Evolutionary conservation across 2,797 vertebrate genomes (phyloP), one percentile per base, ranked within the genome.

Genomic region (Spea hammondii): DNA sequence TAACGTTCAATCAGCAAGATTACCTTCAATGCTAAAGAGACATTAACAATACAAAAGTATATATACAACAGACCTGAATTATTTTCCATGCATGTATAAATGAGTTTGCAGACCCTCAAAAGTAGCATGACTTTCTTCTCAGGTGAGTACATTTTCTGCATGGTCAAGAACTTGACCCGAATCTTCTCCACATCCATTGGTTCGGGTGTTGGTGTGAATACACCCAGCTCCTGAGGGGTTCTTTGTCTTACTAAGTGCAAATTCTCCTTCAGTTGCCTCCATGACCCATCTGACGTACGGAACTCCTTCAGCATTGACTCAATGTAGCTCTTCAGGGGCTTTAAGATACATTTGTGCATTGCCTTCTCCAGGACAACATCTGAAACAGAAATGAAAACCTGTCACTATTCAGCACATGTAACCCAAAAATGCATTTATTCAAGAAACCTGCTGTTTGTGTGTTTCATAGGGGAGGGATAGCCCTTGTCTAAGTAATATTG

Each of bases 321-420:
- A 17, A 99, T 92, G 57, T 96, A 91, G 7, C 91, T 88, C 87
- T 95, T 98, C 86, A 99, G 85, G 0, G 96, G 96, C 86, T 99
- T 99, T 87, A 99, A 85, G 85, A 99, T 97, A 82, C 97, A 98
- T 85, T 98, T 99, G 86, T 99, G 96, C 96, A 99, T 98, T 85
- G 97, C 96, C 80, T 99, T 99, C 88, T 99, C 97, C 85, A 99
- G 87, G 59, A 99, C 95, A 74, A 92, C 92, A 90, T 98, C 97
- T 99, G 91, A 72, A 87, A 85, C 0, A 53, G 64, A 62, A 85
- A 86, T 83, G 2, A 64, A 85, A 83, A 32, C 44, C 53, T 80
- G 79, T 79, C 17, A 64, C 49, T 32, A 17, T 17, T 17, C 49
- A 17, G 62, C 17, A 8, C 14, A 65, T 5, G 32, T 32, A 32